Base-by-base conservation (phyloP, 2,797 vertebrate species). In the Helicolenus hilgendorfi region DNA sequence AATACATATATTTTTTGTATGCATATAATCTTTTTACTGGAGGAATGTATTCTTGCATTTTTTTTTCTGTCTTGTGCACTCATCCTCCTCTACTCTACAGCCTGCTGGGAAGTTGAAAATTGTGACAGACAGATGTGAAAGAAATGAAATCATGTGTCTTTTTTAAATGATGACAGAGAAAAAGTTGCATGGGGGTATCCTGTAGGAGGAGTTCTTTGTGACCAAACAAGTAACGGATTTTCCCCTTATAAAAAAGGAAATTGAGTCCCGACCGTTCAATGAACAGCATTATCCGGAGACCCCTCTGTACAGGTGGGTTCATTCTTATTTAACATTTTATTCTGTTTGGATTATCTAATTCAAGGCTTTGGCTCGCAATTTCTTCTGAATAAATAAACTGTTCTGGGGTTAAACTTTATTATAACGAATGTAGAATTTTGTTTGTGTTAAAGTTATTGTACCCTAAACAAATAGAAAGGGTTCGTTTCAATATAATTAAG, bases 151-250 rank as follows among this genome's bases (percentile, higher is more conserved):
- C 76, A 91, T 81, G 68, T 77, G 84, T 92, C 82, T 92, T 89
- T 49, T 91, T 91, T 78, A 92, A 94, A 87, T 83, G 83, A 89
- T 93, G 90, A 85, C 87, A 93, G 77, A 92, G 62, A 77, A 76
- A 84, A 84, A 74, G 81, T 90, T 89, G 85, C 81, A 87, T 88
- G 93, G 89, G 91, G 94, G 89, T 93, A 87, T 93, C 86, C 58
- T 91, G 95, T 89, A 96, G 95, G 96, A 96, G 93, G 94, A 95
- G 93, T 95, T 95, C 82, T 92, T 91, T 95, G 88, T 92, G 93
- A 94, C 91, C 91, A 89, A 93, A 95, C 89, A 89, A 90, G 77
- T 91, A 89, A 91, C 85, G 94, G 94, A 96, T 92, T 94, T 94
- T 92, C 85, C 86, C 86, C 84, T 89, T 94, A 94, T 94, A 94